phyloP scores from a whole-genome alignment of 2,113 vertebrate genomes.

The Osmerus mordax region DNA sequence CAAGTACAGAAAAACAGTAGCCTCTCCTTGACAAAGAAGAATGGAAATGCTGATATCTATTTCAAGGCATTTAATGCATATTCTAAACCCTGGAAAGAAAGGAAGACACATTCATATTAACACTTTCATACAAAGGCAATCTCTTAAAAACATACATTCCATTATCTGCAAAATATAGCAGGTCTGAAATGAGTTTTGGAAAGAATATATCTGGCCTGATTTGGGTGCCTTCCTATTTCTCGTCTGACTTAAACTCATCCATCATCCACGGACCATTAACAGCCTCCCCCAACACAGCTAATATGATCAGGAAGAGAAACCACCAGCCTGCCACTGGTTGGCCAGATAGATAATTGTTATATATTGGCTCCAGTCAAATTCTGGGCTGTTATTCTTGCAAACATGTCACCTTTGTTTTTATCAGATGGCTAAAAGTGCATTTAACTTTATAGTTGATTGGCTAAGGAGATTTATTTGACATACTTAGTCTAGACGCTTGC shows the following conservation, averaged over 20 bases:
- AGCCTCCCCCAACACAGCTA: constrained; percentile 46
- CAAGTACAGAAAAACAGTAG: no score
- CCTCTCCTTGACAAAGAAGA: no score
- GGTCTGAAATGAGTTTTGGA: constrained; percentile 22
- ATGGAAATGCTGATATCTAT: constrained; percentile 26
- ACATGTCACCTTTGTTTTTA: constrained; percentile 53
- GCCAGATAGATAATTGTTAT: constrained; percentile 46
- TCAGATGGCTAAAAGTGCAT: constrained; percentile 36
- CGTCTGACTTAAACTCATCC: constrained; percentile 52
- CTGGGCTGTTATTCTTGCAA: constrained; percentile 43
- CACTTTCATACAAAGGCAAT: constrained; percentile 46
- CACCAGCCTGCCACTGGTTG: constrained; percentile 25
- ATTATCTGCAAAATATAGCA: constrained; percentile 14
- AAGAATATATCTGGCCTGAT: constrained; percentile 42
- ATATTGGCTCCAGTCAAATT: constrained; percentile 48
- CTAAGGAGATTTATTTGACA: neutral
- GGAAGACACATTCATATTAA: constrained; percentile 37
- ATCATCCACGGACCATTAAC: constrained; percentile 64
- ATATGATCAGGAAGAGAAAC: constrained; percentile 50
- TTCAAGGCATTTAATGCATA: constrained; percentile 47
- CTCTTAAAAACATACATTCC: constrained; percentile 35
- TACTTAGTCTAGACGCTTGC: neutral
- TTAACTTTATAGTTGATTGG: constrained; percentile 34
- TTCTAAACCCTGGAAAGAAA: constrained; percentile 35
- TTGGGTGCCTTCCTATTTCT: constrained; percentile 39